Base-by-base conservation (phyloP, 1,140 invertebrate species). In the Hylyphantes graminicola region DNA sequence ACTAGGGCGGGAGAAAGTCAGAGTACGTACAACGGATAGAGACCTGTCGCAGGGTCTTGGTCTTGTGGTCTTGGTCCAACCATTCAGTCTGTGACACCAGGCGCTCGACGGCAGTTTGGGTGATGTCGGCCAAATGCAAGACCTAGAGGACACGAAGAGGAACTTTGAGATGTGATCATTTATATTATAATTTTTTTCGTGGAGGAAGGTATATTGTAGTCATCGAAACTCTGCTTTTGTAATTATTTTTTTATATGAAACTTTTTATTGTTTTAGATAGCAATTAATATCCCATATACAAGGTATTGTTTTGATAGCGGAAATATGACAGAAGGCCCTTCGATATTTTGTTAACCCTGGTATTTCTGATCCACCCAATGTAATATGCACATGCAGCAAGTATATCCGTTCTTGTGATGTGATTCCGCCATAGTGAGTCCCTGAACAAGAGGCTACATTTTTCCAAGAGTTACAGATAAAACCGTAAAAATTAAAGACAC, bases 1-100 rank as follows among this genome's bases (percentile, higher is more conserved):
- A 74, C 15, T 12, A 13, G 55, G 8, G 59, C 21, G 21, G n/a
- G 35, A 21, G 21, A 57, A 11, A 13, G 59, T 15, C 9, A 35
- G 54, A 74, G 55, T 57, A 74, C 53, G 55, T 57, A 74, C 55
- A 50, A 55, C 35, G 59, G 55, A 21, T 21, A 57, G 72, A 74
- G 72, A 74, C 72, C 72, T 74, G 53, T 74, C 55, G 72, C 12
- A 74, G 55, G 53, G 59, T 74, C 19, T 59, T 74, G 72, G 72
- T 10, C 17, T 74, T 74, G 21, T 74, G 15, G 11, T 19, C 17
- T 7, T 21, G 11, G 12, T 15, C 10, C 53, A 74, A 17, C 72
- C 72, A 74, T 21, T 19, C 59, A 10, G 13, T 59, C 21, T 48
- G n/a, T 5, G 72, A 74, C 7, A 74, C 53, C 72, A 74, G 12